A percentile compares a stretch with the other conserved stretches of the same genome.
These are phyloP conservation scores for Periplaneta americana DNA, from an alignment of 1,140 invertebrate species.

Conservation along the genomic window DNA sequence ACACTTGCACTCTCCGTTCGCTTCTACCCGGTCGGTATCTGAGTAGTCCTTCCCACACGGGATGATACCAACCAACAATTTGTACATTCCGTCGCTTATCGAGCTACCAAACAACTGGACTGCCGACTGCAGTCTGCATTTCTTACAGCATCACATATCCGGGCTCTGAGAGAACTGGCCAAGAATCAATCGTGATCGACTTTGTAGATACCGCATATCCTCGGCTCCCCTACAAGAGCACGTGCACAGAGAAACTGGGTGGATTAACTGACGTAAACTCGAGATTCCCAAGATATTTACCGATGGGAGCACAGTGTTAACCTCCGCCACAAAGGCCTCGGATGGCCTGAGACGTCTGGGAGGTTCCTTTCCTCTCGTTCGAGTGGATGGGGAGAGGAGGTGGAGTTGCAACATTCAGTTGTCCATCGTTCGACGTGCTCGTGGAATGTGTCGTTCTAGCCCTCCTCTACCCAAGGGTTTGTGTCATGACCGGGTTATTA, in stretches of 20 bases:
- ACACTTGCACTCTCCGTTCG: background rate
- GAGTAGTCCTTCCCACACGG: constrained; percentile 13
- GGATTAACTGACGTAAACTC: background rate
- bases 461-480: too few species aligned
- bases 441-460: background rate
- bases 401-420: background rate
- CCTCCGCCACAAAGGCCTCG: background rate
- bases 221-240: background rate
- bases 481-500: background rate
- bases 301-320: background rate
- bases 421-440: background rate
- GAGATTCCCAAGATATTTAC: background rate
- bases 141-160: background rate
- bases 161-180: background rate
- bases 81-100: background rate
- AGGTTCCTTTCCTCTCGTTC: background rate
- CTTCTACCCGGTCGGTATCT: background rate
- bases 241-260: constrained; percentile 6
- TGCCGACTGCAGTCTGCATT: background rate
- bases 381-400: too few species aligned
- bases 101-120: background rate
- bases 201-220: background rate
- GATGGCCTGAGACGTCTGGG: background rate
- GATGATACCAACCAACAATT: constrained; percentile 2
- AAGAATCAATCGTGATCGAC: background rate